These are phyloP conservation scores for Salvator merianae DNA, from an alignment of 2,113 vertebrate species.

Conservation along the genomic window DNA sequence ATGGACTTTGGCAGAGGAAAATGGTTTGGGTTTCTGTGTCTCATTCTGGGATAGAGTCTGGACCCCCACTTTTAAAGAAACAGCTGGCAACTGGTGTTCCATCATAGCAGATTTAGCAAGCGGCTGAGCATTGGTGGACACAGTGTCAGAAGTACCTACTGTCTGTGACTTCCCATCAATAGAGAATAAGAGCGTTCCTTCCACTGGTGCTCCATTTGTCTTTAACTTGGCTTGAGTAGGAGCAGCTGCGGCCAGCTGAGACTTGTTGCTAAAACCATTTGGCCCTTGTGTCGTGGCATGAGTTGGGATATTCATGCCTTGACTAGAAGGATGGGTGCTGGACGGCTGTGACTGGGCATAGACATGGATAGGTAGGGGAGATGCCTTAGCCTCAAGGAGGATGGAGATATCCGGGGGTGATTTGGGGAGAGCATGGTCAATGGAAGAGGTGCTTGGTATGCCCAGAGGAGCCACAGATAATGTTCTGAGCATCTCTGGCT, in stretches of 20 bases:
- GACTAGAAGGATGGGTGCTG: not conserved
- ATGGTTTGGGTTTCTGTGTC: not conserved
- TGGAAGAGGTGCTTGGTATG: not conserved
- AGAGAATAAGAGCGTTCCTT: not conserved
- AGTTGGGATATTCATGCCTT: not conserved
- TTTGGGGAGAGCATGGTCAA: not conserved
- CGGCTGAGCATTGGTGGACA: not conserved
- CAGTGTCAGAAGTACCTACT: not conserved
- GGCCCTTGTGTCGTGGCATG: not conserved
- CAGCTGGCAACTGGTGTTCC: not conserved
- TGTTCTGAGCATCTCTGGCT: not conserved
- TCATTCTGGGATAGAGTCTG: not conserved
- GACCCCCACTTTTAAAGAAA: not conserved
- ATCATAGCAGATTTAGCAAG: not conserved
- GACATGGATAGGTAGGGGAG: not conserved
- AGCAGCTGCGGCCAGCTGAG: not conserved
- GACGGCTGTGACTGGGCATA: too few species aligned
- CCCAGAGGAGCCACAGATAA: rapidly evolving
- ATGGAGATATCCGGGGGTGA: not conserved
- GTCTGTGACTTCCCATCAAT: not conserved
- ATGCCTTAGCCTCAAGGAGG: not conserved
- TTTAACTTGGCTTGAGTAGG: too few species aligned
- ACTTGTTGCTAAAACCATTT: not conserved
- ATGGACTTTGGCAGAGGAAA: not conserved
- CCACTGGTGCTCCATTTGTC: not conserved